Evolutionary conservation across 1,140 invertebrate genomes (phyloP).

Genomic region (Glossosoma conforme): DNA sequence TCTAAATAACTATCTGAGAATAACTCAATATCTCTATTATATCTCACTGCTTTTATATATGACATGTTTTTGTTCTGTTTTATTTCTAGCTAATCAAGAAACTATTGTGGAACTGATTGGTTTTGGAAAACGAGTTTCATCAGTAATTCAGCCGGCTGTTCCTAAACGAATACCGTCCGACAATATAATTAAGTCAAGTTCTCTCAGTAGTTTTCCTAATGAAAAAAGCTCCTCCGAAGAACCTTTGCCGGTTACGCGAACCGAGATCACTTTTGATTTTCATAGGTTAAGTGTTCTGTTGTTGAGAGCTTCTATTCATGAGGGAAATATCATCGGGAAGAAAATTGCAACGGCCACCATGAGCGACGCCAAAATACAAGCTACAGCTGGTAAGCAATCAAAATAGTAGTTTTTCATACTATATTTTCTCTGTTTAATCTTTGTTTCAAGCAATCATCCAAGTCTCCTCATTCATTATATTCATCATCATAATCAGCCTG

Average conservation of each 20-base stretch:
- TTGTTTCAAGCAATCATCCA: too few species aligned
- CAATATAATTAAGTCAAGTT: slow-evolving; percentile 14
- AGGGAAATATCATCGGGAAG: slow-evolving; percentile 65
- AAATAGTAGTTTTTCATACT: too few species aligned
- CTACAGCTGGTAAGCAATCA: slow-evolving; percentile 63
- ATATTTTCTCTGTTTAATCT: too few species aligned
- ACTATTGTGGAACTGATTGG: slow-evolving; percentile 89
- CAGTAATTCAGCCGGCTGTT: slow-evolving; percentile 12
- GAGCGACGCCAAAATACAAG: slow-evolving; percentile 83
- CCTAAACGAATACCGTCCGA: slow-evolving; percentile 22
- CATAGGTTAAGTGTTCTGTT: slow-evolving; percentile 84
- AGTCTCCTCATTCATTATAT: too few species aligned
- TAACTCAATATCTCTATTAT: neutral
- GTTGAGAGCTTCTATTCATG: slow-evolving; percentile 69
- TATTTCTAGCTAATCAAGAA: slow-evolving; percentile 79
- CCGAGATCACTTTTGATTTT: slow-evolving; percentile 89
- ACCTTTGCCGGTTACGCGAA: slow-evolving; percentile 39
- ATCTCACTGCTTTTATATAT: neutral
- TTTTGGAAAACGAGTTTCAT: slow-evolving; percentile 69
- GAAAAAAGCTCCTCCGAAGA: slow-evolving; percentile 34
- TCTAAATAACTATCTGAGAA: neutral
- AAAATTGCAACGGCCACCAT: slow-evolving; percentile 93
- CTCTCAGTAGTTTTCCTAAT: neutral
- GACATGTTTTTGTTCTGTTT: slow-evolving; percentile 2
- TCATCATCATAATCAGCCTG: too few species aligned